Conservation (phyloP, 35 echinoderm and acorn worm species). For the Acanthaster planci region DNA sequence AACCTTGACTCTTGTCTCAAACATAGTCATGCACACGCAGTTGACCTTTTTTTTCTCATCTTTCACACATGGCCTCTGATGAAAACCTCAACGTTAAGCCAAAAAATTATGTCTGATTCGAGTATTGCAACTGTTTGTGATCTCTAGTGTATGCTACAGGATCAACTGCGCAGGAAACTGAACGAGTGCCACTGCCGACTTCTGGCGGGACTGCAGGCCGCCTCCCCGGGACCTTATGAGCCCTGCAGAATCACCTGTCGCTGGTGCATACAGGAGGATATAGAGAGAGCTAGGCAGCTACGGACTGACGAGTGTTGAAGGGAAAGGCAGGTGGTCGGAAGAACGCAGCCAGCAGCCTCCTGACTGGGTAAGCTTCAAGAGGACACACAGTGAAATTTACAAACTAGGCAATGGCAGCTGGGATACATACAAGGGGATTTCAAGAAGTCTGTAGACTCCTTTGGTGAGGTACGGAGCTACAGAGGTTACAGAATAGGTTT, state of each 20-base stretch:
- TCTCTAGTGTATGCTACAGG: not conserved
- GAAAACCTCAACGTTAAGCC: too few species aligned
- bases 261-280: conserved; percentile 16
- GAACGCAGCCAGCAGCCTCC: too few species aligned
- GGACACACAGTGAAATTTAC: not conserved
- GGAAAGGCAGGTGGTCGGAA: too few species aligned
- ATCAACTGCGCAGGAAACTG: not conserved
- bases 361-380: too few species aligned
- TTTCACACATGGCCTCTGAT: too few species aligned
- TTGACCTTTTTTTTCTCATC: too few species aligned
- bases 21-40: too few species aligned
- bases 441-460: too few species aligned
- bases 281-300: not conserved
- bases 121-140: not conserved
- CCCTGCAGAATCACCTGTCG: conserved; percentile 12
- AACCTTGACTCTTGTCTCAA: too few species aligned
- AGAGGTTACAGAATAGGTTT: too few species aligned
- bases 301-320: too few species aligned
- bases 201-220: not conserved
- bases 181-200: conserved; percentile 17
- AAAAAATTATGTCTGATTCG: too few species aligned
- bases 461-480: not conserved
- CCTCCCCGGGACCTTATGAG: not conserved
- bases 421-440: not conserved
- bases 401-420: not conserved